These are phyloP conservation scores for Dasypus novemcinctus DNA, from an alignment of 2,113 vertebrate species.

Conservation along the genomic window DNA sequence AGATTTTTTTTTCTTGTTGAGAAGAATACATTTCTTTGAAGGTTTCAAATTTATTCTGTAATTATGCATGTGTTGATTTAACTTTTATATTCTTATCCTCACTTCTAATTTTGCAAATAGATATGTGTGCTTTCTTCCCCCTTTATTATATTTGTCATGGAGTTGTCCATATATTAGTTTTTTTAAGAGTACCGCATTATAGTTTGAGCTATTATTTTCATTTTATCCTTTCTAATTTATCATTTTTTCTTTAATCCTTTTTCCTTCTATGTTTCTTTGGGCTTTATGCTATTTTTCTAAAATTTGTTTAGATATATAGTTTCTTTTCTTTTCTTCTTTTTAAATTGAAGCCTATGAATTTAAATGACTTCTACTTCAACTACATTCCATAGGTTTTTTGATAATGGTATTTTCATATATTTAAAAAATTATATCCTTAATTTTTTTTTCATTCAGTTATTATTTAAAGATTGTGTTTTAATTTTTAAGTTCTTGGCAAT, in stretches of 20 bases:
- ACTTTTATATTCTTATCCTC: slow-evolving; percentile 1
- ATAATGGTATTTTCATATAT: neutral
- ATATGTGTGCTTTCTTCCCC: neutral
- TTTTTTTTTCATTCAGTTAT: neutral
- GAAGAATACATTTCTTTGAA: neutral
- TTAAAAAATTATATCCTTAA: neutral
- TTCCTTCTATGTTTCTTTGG: neutral
- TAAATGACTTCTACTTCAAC: neutral
- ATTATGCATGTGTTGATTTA: neutral
- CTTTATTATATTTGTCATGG: neutral
- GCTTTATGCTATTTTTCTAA: neutral
- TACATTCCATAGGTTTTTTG: neutral
- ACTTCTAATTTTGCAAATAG: neutral
- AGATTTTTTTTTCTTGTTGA: neutral
- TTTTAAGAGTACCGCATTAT: neutral
- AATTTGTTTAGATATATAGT: neutral
- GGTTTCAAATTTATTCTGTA: neutral
- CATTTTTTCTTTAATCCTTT: neutral
- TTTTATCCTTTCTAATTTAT: neutral
- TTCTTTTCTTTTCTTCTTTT: neutral
- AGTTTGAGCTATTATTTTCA: neutral
- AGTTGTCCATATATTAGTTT: neutral
- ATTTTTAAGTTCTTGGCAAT: neutral
- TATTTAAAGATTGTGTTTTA: neutral
- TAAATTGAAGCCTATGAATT: neutral